A percentile compares a stretch with the other conserved stretches of the same genome.
Evolutionary conservation across 2,113 vertebrate species (phyloP).

Genomic region (Fregetta grallaria): DNA sequence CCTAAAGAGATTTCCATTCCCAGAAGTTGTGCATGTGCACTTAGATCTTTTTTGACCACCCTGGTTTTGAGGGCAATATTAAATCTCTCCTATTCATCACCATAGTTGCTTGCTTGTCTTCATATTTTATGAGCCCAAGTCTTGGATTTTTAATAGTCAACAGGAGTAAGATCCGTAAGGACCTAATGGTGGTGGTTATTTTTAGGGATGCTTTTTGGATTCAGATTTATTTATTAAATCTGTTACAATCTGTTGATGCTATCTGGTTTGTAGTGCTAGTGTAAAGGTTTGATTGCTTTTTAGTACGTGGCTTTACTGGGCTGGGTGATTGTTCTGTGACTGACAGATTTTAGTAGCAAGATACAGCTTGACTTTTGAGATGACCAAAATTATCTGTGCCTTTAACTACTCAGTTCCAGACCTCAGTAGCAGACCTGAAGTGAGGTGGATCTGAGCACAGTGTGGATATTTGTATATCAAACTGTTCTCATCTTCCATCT

Average conservation of each 20-base stretch:
- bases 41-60: not conserved
- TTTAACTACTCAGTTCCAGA: not conserved
- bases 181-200: not conserved
- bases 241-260: not conserved
- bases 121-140: not conserved
- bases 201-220: not conserved
- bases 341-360: not conserved
- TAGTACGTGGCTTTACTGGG: not conserved
- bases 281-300: not conserved
- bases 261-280: not conserved
- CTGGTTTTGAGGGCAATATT: not conserved
- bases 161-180: not conserved
- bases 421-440: not conserved
- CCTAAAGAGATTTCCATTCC: not conserved
- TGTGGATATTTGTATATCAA: not conserved
- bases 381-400: not conserved
- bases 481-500: rapidly evolving
- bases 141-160: not conserved
- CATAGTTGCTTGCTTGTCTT: not conserved
- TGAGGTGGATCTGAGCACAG: not conserved
- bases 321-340: not conserved
- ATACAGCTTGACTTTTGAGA: not conserved
- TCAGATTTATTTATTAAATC: not conserved
- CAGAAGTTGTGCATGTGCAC: not conserved
- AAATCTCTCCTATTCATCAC: not conserved